Percentiles rank a stretch among this genome's conserved stretches.
These are phyloP conservation scores for Hypotaenidia philippensis DNA, from an alignment of 2,797 vertebrate genomes.

Conservation along the genomic window DNA sequence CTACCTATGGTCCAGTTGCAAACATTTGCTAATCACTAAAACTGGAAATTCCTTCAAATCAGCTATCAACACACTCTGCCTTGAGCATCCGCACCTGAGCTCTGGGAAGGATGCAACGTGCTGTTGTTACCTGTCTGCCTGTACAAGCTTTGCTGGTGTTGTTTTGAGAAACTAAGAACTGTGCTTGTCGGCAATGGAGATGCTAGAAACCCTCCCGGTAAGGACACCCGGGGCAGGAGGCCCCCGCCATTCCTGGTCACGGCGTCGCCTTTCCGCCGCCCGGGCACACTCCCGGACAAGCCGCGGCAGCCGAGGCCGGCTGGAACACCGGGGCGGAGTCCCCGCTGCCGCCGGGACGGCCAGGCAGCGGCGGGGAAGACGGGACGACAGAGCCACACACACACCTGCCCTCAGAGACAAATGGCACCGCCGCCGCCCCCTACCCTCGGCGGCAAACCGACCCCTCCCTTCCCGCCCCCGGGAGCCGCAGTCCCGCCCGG, in stretches of 20 bases:
- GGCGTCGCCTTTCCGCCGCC: background rate
- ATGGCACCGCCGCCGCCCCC: background rate
- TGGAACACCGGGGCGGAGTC: background rate
- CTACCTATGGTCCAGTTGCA: background rate
- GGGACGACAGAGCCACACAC: background rate
- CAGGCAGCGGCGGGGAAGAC: background rate
- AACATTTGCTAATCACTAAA: background rate
- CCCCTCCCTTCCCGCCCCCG: too few species aligned
- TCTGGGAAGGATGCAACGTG: accelerated
- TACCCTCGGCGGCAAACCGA: too few species aligned
- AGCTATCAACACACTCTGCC: accelerated
- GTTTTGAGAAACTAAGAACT: too few species aligned
- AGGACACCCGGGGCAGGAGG: too few species aligned
- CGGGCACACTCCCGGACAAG: background rate
- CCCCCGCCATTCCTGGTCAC: background rate
- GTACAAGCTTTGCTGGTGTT: accelerated
- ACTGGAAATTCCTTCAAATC: background rate
- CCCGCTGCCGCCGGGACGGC: background rate
- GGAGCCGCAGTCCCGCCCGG: background rate
- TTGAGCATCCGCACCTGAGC: background rate
- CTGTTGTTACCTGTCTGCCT: background rate
- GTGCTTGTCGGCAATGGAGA: background rate
- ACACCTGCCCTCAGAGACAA: background rate
- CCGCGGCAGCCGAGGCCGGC: background rate
- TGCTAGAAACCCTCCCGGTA: accelerated